These are phyloP conservation scores for Scaptodrosophila latifasciaeformis DNA, from an alignment of 2,888 invertebrate species.

Conservation along the genomic window DNA sequence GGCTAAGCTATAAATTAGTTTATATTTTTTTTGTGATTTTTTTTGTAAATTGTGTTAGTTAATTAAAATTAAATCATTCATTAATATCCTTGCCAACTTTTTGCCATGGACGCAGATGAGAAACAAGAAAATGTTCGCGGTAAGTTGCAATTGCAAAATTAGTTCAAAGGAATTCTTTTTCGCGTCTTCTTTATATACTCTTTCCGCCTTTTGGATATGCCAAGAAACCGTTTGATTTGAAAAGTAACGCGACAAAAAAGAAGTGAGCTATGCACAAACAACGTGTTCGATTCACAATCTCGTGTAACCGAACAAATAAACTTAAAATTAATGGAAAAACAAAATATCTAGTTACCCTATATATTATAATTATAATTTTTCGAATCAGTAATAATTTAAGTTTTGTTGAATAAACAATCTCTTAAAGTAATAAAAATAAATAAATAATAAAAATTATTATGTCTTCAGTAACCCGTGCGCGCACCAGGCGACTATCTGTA, in stretches of 20 bases:
- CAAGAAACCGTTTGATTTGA: conserved; percentile 37
- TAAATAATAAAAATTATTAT: too few relatives aligned
- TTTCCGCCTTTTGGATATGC: background rate
- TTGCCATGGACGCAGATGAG: conserved; percentile 29
- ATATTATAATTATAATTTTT: background rate
- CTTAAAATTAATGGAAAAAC: too few relatives aligned
- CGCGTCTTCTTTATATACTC: background rate
- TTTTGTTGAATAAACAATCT: too few relatives aligned
- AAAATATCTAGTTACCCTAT: background rate
- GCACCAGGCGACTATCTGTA: conserved; percentile 40
- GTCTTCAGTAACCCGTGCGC: conserved; percentile 44
- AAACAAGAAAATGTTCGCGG: conserved; percentile 27
- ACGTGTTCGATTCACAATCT: too few relatives aligned
- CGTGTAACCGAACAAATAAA: too few relatives aligned
- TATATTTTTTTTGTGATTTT: background rate
- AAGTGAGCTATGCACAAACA: conserved; percentile 8
- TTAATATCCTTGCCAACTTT: background rate
- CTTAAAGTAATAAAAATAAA: background rate
- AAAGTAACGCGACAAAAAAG: conserved; percentile 19
- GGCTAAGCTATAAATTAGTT: background rate
- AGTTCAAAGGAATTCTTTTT: background rate
- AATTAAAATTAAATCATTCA: too few relatives aligned
- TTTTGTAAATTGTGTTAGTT: background rate
- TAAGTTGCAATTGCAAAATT: conserved; percentile 11
- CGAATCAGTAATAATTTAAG: too few relatives aligned